phyloP scores from a whole-genome alignment of 2,113 vertebrate species.

The Ciconia maguari region DNA sequence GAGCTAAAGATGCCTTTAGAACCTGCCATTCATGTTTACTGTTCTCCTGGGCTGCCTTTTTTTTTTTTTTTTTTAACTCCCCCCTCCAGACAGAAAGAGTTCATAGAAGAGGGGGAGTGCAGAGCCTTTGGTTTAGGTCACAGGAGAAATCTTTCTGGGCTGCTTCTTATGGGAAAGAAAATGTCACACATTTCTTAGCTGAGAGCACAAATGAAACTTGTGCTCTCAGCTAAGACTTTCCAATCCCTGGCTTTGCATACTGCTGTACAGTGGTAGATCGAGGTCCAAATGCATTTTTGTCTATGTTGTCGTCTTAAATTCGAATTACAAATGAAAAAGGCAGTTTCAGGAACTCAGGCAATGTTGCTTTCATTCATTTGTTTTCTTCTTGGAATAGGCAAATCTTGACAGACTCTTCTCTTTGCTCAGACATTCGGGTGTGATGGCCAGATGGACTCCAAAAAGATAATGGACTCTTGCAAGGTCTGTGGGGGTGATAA shows the following conservation, averaged over 20 bases:
- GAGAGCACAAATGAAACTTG: neutral
- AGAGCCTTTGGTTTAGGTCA: neutral
- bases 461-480: conserved; percentile 79
- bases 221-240: neutral
- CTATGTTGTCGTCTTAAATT: neutral
- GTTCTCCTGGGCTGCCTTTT: neutral
- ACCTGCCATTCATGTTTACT: neutral
- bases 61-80: neutral
- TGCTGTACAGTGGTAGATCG: neutral
- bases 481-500: conserved; percentile 87
- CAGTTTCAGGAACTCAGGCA: neutral
- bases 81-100: neutral
- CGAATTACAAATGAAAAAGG: neutral
- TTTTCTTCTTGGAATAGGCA: neutral
- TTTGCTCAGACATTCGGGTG: conserved; percentile 86
- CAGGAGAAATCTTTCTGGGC: neutral
- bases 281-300: neutral
- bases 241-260: neutral
- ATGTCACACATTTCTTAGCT: neutral
- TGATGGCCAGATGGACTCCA: conserved; percentile 86
- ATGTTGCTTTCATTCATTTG: neutral
- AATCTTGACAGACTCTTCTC: neutral
- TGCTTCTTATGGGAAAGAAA: neutral
- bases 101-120: neutral
- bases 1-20: neutral